Evolutionary conservation across 2,113 vertebrate genomes (phyloP).

Genomic region (Charadrius vociferus): DNA sequence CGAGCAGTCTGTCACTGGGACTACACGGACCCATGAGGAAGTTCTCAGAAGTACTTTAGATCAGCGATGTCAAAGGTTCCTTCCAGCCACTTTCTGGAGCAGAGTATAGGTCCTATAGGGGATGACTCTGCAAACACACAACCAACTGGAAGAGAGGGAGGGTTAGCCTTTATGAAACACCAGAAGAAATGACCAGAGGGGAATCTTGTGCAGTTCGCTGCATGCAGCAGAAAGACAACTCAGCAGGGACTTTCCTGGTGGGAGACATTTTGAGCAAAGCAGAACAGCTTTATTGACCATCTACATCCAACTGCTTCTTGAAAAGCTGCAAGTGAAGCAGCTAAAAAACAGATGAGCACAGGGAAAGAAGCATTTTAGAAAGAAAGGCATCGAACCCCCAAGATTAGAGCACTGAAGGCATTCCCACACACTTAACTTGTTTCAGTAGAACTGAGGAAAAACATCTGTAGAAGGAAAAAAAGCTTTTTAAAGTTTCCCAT

Average conservation of each 20-base stretch:
- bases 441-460: background rate
- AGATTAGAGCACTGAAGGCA: background rate
- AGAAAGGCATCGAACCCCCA: background rate
- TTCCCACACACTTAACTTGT: background rate
- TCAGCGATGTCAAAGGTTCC: fast-evolving
- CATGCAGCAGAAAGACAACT: background rate
- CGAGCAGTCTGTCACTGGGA: background rate
- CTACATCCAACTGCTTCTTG: background rate
- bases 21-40: fast-evolving
- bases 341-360: background rate
- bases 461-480: background rate
- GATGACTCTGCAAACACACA: background rate
- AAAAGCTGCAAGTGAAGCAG: background rate
- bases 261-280: background rate
- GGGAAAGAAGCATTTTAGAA: background rate
- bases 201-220: background rate
- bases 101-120: background rate
- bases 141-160: background rate
- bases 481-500: background rate
- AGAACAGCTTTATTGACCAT: background rate
- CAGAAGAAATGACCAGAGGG: background rate
- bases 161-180: background rate
- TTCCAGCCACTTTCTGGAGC: background rate
- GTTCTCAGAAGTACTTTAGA: background rate
- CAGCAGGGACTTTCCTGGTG: background rate